A percentile compares a stretch with the other conserved stretches of the same genome.
Evolutionary conservation across 2,113 vertebrate genomes (phyloP).

Genomic region (Prunella himalayana): DNA sequence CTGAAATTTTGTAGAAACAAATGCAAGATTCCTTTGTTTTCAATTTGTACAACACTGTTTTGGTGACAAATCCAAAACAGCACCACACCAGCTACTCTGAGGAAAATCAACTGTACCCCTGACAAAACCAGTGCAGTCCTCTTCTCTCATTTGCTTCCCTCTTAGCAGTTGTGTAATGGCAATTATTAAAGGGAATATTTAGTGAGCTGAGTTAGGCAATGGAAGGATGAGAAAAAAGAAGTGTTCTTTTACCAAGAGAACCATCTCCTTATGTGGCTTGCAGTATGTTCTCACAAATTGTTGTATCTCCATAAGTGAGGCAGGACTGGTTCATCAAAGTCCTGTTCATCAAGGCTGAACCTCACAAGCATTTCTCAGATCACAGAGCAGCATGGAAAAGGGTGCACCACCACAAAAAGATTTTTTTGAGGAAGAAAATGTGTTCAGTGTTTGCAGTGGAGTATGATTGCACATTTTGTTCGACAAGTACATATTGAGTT

Average conservation of each 20-base stretch:
- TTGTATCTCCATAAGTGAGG: background rate
- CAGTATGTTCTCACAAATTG: accelerated
- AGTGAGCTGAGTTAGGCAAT: background rate
- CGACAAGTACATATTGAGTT: background rate
- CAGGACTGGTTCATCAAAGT: background rate
- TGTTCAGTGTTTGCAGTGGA: background rate
- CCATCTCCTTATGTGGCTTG: background rate
- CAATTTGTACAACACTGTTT: background rate
- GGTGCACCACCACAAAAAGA: background rate
- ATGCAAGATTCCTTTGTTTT: background rate
- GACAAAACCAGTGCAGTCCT: background rate
- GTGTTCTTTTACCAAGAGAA: background rate
- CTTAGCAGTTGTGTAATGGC: background rate
- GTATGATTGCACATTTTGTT: slow-evolving; percentile 18
- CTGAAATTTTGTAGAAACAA: background rate
- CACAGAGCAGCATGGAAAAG: too few species aligned
- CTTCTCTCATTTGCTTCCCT: accelerated
- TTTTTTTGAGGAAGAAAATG: background rate
- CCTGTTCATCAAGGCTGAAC: background rate
- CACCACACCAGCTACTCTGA: background rate
- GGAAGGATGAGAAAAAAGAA: background rate
- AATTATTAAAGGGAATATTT: background rate
- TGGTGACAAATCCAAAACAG: background rate
- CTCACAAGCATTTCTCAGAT: background rate
- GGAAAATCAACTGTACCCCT: background rate